Evolutionary conservation across 2,888 invertebrate species (phyloP).

Genomic region (Himalopsyche tibetana): DNA sequence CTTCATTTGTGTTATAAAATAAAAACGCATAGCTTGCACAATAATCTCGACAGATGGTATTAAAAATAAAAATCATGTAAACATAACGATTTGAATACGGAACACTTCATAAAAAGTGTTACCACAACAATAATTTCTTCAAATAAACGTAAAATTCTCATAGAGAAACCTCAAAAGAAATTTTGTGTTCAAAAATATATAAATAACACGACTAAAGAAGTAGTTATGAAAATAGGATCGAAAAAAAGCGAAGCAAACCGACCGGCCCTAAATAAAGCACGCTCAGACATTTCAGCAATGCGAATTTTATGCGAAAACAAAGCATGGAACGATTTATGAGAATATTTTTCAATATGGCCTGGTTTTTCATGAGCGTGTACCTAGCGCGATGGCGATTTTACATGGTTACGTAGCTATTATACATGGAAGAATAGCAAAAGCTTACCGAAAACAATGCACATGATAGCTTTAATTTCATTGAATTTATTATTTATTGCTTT

Average conservation of each 20-base stretch:
- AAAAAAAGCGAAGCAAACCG: constrained; percentile 37
- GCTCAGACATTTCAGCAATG: constrained; percentile 56
- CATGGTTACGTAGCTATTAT: not conserved
- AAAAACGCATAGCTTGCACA: too few species aligned
- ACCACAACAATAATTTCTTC: not conserved
- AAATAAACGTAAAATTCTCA: not conserved
- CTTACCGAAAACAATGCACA: not conserved
- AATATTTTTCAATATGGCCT: constrained; percentile 63
- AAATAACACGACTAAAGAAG: constrained; percentile 38
- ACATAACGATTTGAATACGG: too few species aligned
- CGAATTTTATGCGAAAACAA: constrained; percentile 64
- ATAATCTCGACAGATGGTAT: too few species aligned
- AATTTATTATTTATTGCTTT: constrained; percentile 37
- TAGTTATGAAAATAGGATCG: constrained; percentile 39
- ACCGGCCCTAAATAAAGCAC: constrained; percentile 42
- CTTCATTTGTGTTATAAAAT: too few species aligned
- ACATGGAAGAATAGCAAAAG: not conserved
- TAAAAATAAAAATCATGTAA: too few species aligned
- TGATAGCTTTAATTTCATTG: too few species aligned
- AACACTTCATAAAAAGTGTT: not conserved
- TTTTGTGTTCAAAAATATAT: constrained; percentile 20
- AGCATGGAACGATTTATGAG: constrained; percentile 63
- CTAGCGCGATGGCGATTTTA: constrained; percentile 13
- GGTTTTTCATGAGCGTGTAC: constrained; percentile 51
- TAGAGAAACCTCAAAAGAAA: constrained; percentile 15